phyloP scores from a whole-genome alignment of 1,140 invertebrate species.

The Halesus radiatus region DNA sequence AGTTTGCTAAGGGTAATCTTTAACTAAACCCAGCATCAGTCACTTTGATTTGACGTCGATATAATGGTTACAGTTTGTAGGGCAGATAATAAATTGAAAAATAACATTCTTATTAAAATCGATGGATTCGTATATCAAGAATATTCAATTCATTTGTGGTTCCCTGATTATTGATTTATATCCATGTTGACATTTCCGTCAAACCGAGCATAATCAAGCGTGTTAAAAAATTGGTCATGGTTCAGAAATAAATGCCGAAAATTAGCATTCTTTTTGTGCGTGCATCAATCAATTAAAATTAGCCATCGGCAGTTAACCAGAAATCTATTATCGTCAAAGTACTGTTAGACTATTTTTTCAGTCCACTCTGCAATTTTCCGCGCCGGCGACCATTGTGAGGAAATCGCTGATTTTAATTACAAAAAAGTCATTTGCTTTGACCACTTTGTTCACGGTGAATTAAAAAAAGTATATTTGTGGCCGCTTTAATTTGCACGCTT shows the following conservation, averaged over 20 bases:
- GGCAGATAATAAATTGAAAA: too few species aligned
- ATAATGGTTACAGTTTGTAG: too few species aligned
- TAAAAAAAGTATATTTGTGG: slow-evolving; percentile 10
- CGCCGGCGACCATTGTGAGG: not conserved
- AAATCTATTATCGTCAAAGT: not conserved
- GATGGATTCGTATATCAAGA: too few species aligned
- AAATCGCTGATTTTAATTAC: slow-evolving; percentile 13
- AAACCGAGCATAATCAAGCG: not conserved
- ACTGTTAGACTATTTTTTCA: not conserved
- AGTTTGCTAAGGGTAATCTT: too few species aligned
- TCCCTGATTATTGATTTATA: not conserved
- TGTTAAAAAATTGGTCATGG: slow-evolving; percentile 31
- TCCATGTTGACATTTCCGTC: not conserved
- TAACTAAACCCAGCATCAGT: too few species aligned
- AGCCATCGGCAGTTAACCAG: slow-evolving; percentile 7
- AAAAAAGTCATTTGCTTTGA: slow-evolving; percentile 4
- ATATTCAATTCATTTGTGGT: too few species aligned
- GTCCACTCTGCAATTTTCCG: slow-evolving; percentile 1
- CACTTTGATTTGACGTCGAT: too few species aligned
- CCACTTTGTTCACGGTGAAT: slow-evolving; percentile 16
- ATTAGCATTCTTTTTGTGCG: slow-evolving; percentile 45
- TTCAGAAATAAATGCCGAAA: slow-evolving; percentile 21
- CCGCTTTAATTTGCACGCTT: slow-evolving; percentile 8
- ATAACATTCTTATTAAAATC: too few species aligned
- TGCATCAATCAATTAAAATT: slow-evolving; percentile 33